phyloP scores from a whole-genome alignment of 2,888 invertebrate genomes.

The Eudasyphora cyanicolor region DNA sequence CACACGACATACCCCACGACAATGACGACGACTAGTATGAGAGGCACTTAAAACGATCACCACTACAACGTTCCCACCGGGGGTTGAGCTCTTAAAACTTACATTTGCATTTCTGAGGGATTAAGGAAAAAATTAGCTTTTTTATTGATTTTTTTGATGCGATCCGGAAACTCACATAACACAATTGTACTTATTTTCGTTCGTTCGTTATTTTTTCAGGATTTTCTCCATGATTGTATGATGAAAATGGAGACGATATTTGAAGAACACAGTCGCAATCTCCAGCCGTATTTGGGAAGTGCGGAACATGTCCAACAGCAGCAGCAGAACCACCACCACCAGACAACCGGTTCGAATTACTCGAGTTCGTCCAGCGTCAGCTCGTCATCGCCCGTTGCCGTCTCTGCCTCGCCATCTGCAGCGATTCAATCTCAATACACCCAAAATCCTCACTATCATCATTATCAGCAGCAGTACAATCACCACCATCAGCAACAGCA shows the following conservation, averaged over 20 bases:
- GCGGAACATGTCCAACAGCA: conserved; percentile 69
- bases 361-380: conserved; percentile 21
- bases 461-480: conserved; percentile 50
- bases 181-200: too few relatives aligned
- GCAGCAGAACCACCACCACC: conserved; percentile 63
- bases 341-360: conserved; percentile 32
- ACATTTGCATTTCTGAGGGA: conserved; percentile 40
- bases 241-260: conserved; percentile 91
- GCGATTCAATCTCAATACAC: conserved; percentile 62
- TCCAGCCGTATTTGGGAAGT: conserved; percentile 72
- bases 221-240: conserved; percentile 89
- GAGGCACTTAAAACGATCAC: too few relatives aligned
- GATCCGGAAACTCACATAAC: too few relatives aligned
- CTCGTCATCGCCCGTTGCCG: not conserved
- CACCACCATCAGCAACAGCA: conserved; percentile 56
- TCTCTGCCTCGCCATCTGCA: conserved; percentile 26
- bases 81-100: conserved; percentile 31
- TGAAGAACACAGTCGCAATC: conserved; percentile 80
- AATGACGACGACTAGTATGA: too few relatives aligned
- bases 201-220: conserved; percentile 84
- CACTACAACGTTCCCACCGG: conserved; percentile 9
- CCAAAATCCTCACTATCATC: conserved; percentile 59
- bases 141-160: too few relatives aligned
- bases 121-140: too few relatives aligned
- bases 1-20: too few relatives aligned